A percentile compares a stretch with the other conserved stretches of the same genome.
These are phyloP conservation scores for Microcebus tavaratra DNA, from an alignment of 2,113 vertebrate species.

Conservation along the genomic window DNA sequence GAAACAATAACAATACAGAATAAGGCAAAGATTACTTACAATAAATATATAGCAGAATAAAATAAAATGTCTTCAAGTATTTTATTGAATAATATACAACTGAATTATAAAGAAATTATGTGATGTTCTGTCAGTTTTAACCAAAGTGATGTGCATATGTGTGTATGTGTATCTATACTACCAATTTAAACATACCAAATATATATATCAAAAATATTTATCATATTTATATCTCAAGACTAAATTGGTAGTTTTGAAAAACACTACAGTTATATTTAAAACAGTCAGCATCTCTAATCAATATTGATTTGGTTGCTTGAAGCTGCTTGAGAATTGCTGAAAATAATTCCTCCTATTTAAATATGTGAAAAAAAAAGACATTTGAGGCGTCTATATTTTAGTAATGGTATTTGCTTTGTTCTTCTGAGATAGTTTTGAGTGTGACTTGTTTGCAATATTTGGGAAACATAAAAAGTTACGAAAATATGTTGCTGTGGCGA, in stretches of 20 bases:
- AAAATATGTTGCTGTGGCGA: not conserved
- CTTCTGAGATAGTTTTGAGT: not conserved
- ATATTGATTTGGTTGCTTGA: not conserved
- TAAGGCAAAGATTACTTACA: not conserved
- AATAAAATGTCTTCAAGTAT: not conserved
- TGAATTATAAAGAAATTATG: not conserved
- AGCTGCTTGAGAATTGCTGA: not conserved
- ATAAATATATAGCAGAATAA: not conserved
- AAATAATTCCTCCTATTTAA: not conserved
- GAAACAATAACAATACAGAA: not conserved
- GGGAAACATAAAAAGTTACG: not conserved
- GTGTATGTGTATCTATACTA: not conserved
- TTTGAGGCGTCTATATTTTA: not conserved
- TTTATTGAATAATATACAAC: not conserved
- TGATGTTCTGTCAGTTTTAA: not conserved
- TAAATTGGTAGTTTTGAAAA: not conserved
- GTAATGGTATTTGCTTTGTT: not conserved
- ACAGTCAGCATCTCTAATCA: not conserved
- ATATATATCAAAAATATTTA: not conserved
- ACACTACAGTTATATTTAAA: not conserved
- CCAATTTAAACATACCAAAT: not conserved
- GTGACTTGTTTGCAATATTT: not conserved
- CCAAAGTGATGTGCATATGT: not conserved
- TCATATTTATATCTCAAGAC: not conserved
- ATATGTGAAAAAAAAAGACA: not conserved